Base-by-base conservation (phyloP, 2,797 vertebrate genomes). In the Numenius phaeopus region DNA sequence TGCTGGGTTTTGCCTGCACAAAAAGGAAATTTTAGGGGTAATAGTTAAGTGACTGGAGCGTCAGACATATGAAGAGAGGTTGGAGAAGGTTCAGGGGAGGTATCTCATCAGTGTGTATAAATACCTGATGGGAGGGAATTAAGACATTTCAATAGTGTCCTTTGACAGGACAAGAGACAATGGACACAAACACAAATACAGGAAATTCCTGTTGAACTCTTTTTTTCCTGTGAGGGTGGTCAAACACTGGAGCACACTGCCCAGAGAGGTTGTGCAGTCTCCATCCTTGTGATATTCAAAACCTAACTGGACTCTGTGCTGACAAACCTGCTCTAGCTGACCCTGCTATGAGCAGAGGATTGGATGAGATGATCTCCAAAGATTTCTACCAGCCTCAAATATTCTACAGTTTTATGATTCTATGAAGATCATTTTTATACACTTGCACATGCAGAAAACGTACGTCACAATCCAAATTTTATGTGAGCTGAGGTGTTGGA, bases 21-120 rank as follows among this genome's bases (percentile, higher is more conserved):
- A 29, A 67, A 75, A 50, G 5, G 17, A 50, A 90, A 55, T 62
- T 79, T 34, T 57, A 52, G 14, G 14, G 8, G 59, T 18, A n/a
- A 29, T 9, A 19, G 3, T 46, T 37, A 46, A 52, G 27, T 59
- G 23, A 16, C 15, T 59, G 32, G 29, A 80, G 13, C 17, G 13
- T 70, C 14, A 0, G 0, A 24, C 2, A 9, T 32, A 22, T 2
- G 19, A 81, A 9, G 14, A 39, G 26, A 71, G 15, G 14, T 10
- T 72, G 44, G 10, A 37, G 32, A 83, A 59, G 22, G 9, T 11
- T 73, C 23, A 37, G 19, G 3, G 11, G 4, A 52, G 7, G 12
- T 59, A 50, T 69, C 44, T 65, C 21, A 44, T 58, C 16, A 5
- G 7, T 67, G 14, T 54, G 8, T n/a, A 50, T 20, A 69, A 72